Conservation (phyloP, 1,140 invertebrate species). For the Magallana gigas region DNA sequence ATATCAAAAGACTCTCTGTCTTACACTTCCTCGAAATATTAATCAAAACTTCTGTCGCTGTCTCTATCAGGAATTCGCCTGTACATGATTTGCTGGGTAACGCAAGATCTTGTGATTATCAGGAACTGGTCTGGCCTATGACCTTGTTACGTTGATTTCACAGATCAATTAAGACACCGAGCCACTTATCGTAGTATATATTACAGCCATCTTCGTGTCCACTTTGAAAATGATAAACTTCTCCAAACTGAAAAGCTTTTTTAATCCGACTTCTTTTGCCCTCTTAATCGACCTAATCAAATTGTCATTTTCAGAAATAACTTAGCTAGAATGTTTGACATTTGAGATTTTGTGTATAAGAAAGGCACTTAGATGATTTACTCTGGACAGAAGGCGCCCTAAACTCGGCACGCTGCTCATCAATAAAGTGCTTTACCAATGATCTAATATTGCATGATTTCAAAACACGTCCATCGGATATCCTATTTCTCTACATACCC, state of each 20-base stretch:
- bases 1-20: too few relatives aligned
- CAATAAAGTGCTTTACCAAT: not conserved
- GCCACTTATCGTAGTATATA: not conserved
- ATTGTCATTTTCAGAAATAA: not conserved
- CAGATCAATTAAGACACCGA: not conserved
- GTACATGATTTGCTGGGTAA: too few relatives aligned
- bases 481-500: not conserved
- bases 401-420: not conserved
- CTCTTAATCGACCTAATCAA: not conserved
- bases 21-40: too few relatives aligned
- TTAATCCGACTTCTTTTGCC: not conserved
- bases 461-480: not conserved
- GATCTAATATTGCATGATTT: not conserved
- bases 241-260: not conserved
- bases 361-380: not conserved
- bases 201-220: not conserved
- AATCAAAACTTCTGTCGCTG: too few relatives aligned
- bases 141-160: not conserved
- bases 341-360: not conserved
- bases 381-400: not conserved
- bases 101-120: too few relatives aligned
- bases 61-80: too few relatives aligned
- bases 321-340: constrained; percentile 7
- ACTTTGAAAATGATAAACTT: constrained; percentile 32
- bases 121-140: too few relatives aligned